These are phyloP conservation scores for Andrena hattorfiana DNA, from an alignment of 2,888 invertebrate genomes.

Conservation along the genomic window DNA sequence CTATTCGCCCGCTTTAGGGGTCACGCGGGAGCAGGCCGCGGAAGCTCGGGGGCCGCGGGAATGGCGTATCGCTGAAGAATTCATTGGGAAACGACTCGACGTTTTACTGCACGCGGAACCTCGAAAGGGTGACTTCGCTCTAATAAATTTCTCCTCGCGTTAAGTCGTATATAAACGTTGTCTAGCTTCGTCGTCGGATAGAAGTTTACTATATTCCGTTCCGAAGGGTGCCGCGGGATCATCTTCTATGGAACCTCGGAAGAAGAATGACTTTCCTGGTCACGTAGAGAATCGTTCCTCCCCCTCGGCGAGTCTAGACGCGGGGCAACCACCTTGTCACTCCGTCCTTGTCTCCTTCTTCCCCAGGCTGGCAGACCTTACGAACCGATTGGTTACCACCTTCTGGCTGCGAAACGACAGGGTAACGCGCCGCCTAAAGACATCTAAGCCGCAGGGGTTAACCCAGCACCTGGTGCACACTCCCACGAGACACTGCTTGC, in stretches of 20 bases:
- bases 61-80: conserved; percentile 67
- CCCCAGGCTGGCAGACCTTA: conserved; percentile 65
- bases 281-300: conserved; percentile 72
- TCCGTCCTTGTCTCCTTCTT: conserved; percentile 48
- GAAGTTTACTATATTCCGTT: conserved; percentile 10
- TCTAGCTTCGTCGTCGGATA: too few species aligned
- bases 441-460: conserved; percentile 82
- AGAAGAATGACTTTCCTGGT: conserved; percentile 74
- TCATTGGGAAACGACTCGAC: conserved; percentile 53
- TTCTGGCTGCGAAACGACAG: conserved; percentile 71
- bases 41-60: conserved; percentile 62
- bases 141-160: conserved; percentile 30
- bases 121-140: conserved; percentile 33
- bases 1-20: conserved; percentile 63
- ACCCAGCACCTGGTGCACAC: conserved; percentile 84
- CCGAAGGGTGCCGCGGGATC: conserved; percentile 59
- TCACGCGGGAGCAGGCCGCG: conserved; percentile 57
- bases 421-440: conserved; percentile 77
- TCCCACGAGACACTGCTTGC: conserved; percentile 83
- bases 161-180: conserved; percentile 8
- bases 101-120: conserved; percentile 51
- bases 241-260: conserved; percentile 62
- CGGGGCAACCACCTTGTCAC: conserved; percentile 55
- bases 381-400: conserved; percentile 74
- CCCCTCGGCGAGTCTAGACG: conserved; percentile 71